Percentiles rank a stretch among this genome's conserved stretches.
Evolutionary conservation across 2,113 vertebrate genomes (phyloP).

Genomic region (Sorex fumeus): DNA sequence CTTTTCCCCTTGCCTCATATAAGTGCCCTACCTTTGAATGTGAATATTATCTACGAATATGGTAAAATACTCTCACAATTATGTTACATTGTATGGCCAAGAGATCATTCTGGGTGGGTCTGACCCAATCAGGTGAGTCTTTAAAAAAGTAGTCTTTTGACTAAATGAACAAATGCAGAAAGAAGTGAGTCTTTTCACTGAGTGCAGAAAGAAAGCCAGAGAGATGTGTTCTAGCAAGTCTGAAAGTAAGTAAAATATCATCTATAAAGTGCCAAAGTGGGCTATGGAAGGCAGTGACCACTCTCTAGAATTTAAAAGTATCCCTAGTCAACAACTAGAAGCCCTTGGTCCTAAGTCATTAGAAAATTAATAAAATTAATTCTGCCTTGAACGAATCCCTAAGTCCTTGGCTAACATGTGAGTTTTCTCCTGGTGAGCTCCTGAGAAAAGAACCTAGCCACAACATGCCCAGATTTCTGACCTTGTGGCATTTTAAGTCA

Average conservation of each 20-base stretch:
- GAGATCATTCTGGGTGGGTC: not conserved
- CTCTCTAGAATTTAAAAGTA: not conserved
- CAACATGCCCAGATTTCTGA: slow-evolving; percentile 2
- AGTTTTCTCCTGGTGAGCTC: not conserved
- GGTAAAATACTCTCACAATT: not conserved
- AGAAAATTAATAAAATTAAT: slow-evolving; percentile 58
- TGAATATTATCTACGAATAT: not conserved
- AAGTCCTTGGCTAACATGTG: not conserved
- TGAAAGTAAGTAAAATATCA: slow-evolving; percentile 15
- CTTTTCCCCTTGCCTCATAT: too few relatives aligned
- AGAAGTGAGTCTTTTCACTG: not conserved
- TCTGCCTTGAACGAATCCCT: slow-evolving; percentile 26
- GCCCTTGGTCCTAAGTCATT: not conserved
- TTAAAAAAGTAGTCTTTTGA: not conserved
- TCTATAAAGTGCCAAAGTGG: not conserved
- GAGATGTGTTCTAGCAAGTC: not conserved
- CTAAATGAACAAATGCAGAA: not conserved
- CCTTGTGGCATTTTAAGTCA: slow-evolving; percentile 18
- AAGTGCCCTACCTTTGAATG: not conserved
- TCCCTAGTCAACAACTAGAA: not conserved
- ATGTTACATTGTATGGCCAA: not conserved
- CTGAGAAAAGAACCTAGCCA: not conserved
- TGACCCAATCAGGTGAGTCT: slow-evolving; percentile 12
- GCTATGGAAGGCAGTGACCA: not conserved
- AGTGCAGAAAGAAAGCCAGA: slow-evolving; percentile 1